Conservation (phyloP, 2,888 invertebrate species). For the Strigamia maritima region DNA sequence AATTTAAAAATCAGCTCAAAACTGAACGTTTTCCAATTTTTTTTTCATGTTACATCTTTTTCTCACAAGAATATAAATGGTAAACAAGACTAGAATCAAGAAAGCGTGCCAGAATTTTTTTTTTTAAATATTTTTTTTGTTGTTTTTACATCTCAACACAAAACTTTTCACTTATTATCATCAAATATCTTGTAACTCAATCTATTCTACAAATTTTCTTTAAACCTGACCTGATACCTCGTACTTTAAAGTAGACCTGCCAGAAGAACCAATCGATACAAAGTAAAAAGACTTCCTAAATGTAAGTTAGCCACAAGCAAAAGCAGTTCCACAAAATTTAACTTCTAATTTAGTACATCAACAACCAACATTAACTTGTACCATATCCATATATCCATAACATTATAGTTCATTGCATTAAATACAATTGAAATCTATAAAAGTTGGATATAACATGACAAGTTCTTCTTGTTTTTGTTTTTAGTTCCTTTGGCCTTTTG, state of each 20-base stretch:
- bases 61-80: neutral
- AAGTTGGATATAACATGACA: neutral
- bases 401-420: neutral
- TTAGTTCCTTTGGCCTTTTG: neutral
- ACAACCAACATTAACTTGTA: neutral
- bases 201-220: neutral
- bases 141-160: neutral
- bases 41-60: neutral
- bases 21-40: too few relatives aligned
- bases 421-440: neutral
- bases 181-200: neutral
- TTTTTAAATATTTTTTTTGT: neutral
- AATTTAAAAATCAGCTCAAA: too few relatives aligned
- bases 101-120: neutral
- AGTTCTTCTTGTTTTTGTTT: neutral
- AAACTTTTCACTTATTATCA: constrained; percentile 3
- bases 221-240: neutral
- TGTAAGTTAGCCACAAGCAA: neutral
- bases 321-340: neutral
- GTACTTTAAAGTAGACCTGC: neutral
- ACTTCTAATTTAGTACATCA: neutral
- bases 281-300: neutral
- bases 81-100: neutral
- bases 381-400: neutral
- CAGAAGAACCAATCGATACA: neutral